Evolutionary conservation across 2,888 invertebrate genomes (phyloP).

Genomic region (Sarcophaga carnaria): DNA sequence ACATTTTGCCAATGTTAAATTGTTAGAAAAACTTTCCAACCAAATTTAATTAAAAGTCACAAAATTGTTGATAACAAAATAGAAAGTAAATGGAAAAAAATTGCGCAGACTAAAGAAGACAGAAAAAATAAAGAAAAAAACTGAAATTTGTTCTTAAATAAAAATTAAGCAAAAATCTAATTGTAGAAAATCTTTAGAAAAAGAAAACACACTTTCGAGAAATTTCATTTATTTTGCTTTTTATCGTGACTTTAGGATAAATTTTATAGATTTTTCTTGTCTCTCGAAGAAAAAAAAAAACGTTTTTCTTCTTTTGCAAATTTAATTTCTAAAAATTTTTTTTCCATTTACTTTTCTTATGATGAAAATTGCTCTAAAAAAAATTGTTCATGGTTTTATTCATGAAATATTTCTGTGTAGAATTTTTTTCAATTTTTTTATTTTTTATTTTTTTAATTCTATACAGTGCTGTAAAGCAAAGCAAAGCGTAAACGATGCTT

Average conservation of each 20-base stretch:
- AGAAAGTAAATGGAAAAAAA: not conserved
- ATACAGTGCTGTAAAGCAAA: not conserved
- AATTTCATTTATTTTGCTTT: not conserved
- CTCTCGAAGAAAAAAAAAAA: too few relatives aligned
- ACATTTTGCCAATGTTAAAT: too few relatives aligned
- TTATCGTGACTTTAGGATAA: not conserved
- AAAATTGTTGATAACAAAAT: not conserved
- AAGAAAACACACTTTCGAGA: not conserved
- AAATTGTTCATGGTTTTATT: not conserved
- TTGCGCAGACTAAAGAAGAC: too few relatives aligned
- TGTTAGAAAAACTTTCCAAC: too few relatives aligned
- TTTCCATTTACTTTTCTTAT: not conserved
- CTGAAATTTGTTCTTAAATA: not conserved
- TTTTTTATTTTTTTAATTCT: not conserved
- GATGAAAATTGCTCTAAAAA: not conserved
- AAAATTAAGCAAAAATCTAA: too few relatives aligned
- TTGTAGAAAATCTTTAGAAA: too few relatives aligned
- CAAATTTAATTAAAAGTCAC: conserved; percentile 10
- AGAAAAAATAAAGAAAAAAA: too few relatives aligned
- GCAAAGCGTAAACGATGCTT: not conserved
- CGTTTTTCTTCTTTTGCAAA: not conserved
- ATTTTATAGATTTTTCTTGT: too few relatives aligned
- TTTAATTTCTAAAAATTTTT: not conserved
- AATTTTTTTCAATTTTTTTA: not conserved
- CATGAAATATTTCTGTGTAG: not conserved